A percentile compares a stretch with the other conserved stretches of the same genome.
Conservation (phyloP, 1,140 invertebrate species). For the Ceratina japonica region DNA sequence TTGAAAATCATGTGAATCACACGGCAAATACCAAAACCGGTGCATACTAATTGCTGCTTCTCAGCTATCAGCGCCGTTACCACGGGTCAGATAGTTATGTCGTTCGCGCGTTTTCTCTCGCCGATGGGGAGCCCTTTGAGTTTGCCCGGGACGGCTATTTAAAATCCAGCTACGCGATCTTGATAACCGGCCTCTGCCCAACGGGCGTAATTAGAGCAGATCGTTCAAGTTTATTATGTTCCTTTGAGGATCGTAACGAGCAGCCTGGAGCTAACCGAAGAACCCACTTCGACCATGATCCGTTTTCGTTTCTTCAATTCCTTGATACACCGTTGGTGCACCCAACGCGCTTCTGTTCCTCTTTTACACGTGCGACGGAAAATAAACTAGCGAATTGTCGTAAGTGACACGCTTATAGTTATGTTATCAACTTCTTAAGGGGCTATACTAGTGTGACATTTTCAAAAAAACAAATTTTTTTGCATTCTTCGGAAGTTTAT, state of each 20-base stretch:
- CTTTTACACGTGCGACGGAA: neutral
- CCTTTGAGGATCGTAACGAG: constrained; percentile 65
- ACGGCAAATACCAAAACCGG: too few species aligned
- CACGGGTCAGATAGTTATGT: neutral
- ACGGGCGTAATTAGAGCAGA: constrained; percentile 62
- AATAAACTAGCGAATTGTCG: too few species aligned
- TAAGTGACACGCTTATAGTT: too few species aligned
- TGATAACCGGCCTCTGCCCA: constrained; percentile 53
- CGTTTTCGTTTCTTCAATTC: constrained; percentile 41
- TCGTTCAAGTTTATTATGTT: constrained; percentile 64
- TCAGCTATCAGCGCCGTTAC: constrained; percentile 51
- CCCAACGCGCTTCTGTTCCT: neutral
- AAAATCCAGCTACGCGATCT: constrained; percentile 55
- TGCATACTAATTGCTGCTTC: constrained; percentile 36
- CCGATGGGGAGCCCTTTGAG: constrained; percentile 34
- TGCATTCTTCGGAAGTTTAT: too few species aligned
- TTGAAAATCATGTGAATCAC: neutral
- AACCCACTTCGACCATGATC: constrained; percentile 13
- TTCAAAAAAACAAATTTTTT: too few species aligned
- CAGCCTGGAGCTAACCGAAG: constrained; percentile 41
- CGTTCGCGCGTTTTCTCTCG: constrained; percentile 32
- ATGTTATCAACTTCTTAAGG: too few species aligned
- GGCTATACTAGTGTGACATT: too few species aligned
- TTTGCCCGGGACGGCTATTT: constrained; percentile 51
- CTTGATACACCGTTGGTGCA: neutral